A percentile compares a stretch with the other conserved stretches of the same genome.
phyloP scores from a whole-genome alignment of 2,888 invertebrate genomes.

The Willowsia nigromaculata region DNA sequence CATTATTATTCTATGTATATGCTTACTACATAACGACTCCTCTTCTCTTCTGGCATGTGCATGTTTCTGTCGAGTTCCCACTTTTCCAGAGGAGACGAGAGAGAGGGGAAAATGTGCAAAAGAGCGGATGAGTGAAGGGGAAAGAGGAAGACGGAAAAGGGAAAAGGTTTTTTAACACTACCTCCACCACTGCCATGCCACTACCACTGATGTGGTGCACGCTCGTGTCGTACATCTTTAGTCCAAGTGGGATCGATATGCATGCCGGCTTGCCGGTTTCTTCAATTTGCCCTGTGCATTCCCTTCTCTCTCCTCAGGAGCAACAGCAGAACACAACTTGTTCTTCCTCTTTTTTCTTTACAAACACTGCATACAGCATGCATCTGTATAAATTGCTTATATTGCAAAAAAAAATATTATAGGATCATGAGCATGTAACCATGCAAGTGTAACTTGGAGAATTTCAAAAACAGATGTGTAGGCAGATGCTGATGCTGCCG shows the following conservation, averaged over 20 bases:
- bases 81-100: background rate
- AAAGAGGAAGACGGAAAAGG: background rate
- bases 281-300: conserved; percentile 62
- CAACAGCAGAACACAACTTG: background rate
- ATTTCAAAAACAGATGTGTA: conserved; percentile 5
- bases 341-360: background rate
- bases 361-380: background rate
- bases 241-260: conserved; percentile 59
- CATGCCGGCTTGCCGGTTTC: conserved; percentile 65
- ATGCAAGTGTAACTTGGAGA: background rate
- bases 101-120: background rate
- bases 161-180: background rate
- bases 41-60: background rate
- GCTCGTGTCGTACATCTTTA: background rate
- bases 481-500: background rate
- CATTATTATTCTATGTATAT: background rate
- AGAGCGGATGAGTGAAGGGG: background rate
- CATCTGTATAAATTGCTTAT: background rate
- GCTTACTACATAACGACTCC: background rate
- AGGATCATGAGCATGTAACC: conserved; percentile 17
- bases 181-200: background rate
- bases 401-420: background rate
- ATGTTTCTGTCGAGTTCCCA: conserved; percentile 1
- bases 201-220: background rate
- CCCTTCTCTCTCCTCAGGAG: no score